Conservation (phyloP, 2,888 invertebrate genomes). For the Ganaspis brasiliensis region DNA sequence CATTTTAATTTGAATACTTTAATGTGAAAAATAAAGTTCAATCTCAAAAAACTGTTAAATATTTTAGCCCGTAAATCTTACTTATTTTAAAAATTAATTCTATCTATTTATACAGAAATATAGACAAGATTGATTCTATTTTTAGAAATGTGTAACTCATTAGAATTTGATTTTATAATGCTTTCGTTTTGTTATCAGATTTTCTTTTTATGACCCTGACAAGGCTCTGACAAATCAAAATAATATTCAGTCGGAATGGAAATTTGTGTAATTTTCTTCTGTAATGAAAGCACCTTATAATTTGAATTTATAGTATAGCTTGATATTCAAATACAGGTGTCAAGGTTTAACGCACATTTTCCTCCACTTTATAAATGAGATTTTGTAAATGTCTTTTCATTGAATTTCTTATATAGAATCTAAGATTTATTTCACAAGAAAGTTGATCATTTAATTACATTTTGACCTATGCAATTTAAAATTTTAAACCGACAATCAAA, state of each 20-base stretch:
- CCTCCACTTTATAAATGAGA: neutral
- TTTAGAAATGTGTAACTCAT: conserved; percentile 6
- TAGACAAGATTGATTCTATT: neutral
- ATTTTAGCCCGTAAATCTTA: too few species aligned
- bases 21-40: too few species aligned
- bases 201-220: conserved; percentile 6
- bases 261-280: conserved; percentile 36
- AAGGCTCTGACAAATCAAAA: conserved; percentile 9
- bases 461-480: too few species aligned
- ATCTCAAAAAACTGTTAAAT: too few species aligned
- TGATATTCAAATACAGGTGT: conserved; percentile 30
- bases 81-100: too few species aligned
- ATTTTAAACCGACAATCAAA: too few species aligned
- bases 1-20: too few species aligned
- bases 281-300: conserved; percentile 2
- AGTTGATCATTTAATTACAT: too few species aligned
- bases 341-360: conserved; percentile 17
- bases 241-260: conserved; percentile 5
- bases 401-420: conserved; percentile 5
- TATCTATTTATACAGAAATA: neutral
- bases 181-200: conserved; percentile 9
- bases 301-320: conserved; percentile 20
- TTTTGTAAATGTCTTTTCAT: neutral
- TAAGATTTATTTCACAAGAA: conserved; percentile 7
- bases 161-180: conserved; percentile 16